These are phyloP conservation scores for Neodiprion fabricii DNA, from an alignment of 1,140 invertebrate genomes.

Conservation along the genomic window DNA sequence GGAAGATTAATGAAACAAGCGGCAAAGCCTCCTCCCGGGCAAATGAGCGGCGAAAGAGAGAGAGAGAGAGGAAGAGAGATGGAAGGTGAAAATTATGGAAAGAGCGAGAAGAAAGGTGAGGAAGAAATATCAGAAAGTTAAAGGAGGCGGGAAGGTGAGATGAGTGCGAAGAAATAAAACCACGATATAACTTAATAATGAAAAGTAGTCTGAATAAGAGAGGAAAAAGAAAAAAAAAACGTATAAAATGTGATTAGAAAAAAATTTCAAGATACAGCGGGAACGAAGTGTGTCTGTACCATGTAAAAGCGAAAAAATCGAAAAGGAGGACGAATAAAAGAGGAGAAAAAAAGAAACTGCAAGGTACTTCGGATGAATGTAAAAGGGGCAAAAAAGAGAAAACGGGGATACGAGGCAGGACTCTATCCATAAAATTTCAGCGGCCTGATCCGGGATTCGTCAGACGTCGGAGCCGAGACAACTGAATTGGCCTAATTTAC, in stretches of 20 bases:
- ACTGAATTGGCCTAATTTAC: conserved; percentile 55
- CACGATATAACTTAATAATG: conserved; percentile 21
- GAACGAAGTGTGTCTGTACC: background rate
- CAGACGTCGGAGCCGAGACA: conserved; percentile 31
- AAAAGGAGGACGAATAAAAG: background rate
- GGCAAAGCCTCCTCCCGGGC: conserved; percentile 50
- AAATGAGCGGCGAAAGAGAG: conserved; percentile 23
- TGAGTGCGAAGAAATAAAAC: conserved; percentile 3
- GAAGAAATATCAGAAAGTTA: conserved; percentile 21
- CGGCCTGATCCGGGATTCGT: background rate
- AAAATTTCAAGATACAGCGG: too few species aligned
- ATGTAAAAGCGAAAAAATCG: background rate
- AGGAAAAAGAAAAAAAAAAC: background rate
- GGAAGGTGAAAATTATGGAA: conserved; percentile 23
- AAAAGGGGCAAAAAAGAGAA: too few species aligned
- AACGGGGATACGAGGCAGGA: background rate
- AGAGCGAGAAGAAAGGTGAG: conserved; percentile 23
- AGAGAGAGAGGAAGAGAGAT: conserved; percentile 16
- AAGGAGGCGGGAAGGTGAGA: conserved; percentile 29
- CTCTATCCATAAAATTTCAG: too few species aligned
- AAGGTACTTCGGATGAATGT: background rate
- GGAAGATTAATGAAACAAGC: conserved; percentile 59
- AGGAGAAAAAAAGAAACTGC: background rate
- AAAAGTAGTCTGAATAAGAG: conserved; percentile 19
- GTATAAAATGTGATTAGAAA: too few species aligned